phyloP scores from a whole-genome alignment of 2,113 vertebrate species.

The Ginglymostoma cirratum region DNA sequence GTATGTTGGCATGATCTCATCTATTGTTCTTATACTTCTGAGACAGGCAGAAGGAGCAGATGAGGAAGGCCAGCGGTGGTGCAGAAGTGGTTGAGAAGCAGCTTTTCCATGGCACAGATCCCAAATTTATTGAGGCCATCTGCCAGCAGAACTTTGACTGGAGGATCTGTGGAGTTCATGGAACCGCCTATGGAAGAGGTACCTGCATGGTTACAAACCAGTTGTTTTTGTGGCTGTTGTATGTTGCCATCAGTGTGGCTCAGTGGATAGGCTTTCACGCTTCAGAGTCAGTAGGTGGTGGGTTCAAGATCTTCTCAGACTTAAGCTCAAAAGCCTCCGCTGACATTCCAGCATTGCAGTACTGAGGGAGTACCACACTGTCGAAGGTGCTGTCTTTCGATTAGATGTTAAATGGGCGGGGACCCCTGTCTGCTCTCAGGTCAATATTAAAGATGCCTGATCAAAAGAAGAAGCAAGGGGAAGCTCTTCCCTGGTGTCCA shows the following conservation, averaged over 20 bases:
- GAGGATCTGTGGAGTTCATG: conserved; percentile 58
- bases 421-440: not conserved
- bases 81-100: conserved; percentile 47
- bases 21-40: not conserved
- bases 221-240: not conserved
- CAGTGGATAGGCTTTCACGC: not conserved
- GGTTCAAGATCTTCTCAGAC: not conserved
- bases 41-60: conserved; percentile 59
- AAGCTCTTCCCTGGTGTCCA: not conserved
- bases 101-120: conserved; percentile 59
- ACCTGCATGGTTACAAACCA: not conserved
- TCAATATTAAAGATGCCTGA: not conserved
- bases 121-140: conserved; percentile 52
- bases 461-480: not conserved
- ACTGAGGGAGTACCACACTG: not conserved
- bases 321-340: not conserved
- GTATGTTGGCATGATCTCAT: not conserved
- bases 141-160: conserved; percentile 64
- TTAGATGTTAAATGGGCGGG: not conserved
- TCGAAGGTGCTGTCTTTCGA: not conserved
- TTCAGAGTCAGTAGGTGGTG: not conserved
- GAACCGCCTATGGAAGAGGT: conserved; percentile 60
- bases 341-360: not conserved
- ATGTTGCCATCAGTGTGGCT: not conserved
- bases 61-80: conserved; percentile 53